Percentiles rank a stretch among this genome's conserved stretches.
Evolutionary conservation across 2,888 invertebrate species (phyloP).

Genomic region (Lasioglossum vierecki): DNA sequence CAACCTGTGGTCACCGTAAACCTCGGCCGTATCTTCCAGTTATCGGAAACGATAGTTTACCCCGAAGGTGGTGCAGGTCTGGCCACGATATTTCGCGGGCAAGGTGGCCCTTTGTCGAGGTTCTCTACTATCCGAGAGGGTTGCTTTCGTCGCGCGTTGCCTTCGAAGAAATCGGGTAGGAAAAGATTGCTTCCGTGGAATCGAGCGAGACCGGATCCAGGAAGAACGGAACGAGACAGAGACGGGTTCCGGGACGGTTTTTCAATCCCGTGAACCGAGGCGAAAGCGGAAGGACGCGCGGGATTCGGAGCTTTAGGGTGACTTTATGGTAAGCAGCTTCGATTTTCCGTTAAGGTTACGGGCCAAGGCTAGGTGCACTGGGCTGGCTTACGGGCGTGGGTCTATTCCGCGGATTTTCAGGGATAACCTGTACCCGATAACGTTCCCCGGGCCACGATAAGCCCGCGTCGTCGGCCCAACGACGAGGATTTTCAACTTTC

Average conservation of each 20-base stretch:
- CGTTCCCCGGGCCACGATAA: conserved; percentile 65
- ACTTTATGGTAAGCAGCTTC: conserved; percentile 83
- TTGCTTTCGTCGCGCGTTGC: conserved; percentile 16
- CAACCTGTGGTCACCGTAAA: conserved; percentile 36
- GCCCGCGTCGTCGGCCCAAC: conserved; percentile 60
- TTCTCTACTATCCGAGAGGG: background rate
- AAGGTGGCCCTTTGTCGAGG: conserved; percentile 20
- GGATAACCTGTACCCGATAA: conserved; percentile 77
- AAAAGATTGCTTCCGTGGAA: background rate
- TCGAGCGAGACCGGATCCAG: background rate
- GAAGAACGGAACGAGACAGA: conserved; percentile 9
- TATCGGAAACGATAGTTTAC: conserved; percentile 56
- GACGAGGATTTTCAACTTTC: conserved; percentile 54
- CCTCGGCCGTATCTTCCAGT: conserved; percentile 41
- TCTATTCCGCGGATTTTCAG: conserved; percentile 78
- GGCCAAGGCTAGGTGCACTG: conserved; percentile 68
- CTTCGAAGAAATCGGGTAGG: background rate
- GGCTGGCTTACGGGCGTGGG: conserved; percentile 68
- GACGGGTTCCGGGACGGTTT: conserved; percentile 57
- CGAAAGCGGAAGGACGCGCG: conserved; percentile 70
- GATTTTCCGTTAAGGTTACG: conserved; percentile 83
- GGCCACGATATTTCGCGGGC: conserved; percentile 54
- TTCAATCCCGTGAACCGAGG: conserved; percentile 70
- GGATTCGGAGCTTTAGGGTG: conserved; percentile 79
- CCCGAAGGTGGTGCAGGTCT: conserved; percentile 34